Conservation (phyloP, 2,113 vertebrate species). For the Gymnogyps californianus region DNA sequence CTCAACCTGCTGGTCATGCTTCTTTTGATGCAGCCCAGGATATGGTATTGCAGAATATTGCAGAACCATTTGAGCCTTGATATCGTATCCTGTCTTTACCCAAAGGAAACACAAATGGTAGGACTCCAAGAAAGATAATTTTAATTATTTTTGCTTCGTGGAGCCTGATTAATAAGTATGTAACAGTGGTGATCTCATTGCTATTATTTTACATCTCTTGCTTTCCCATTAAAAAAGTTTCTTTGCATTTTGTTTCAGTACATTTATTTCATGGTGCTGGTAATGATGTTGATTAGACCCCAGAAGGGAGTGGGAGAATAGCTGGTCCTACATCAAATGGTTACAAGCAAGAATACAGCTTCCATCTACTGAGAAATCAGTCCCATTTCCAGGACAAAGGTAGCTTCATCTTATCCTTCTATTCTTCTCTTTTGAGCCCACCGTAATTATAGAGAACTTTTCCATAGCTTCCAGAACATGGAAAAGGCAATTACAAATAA, state of each 20-base stretch:
- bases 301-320: background rate
- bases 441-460: background rate
- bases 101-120: background rate
- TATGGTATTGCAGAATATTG: no score
- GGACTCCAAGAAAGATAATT: background rate
- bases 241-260: background rate
- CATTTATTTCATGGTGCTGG: background rate
- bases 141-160: background rate
- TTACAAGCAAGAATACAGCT: background rate
- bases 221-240: background rate
- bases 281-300: background rate
- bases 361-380: background rate
- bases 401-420: background rate
- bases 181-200: background rate
- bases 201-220: background rate
- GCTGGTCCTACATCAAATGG: background rate
- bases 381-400: background rate
- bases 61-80: background rate
- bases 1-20: no score
- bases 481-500: background rate
- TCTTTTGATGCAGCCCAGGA: no score
- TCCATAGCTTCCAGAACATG: background rate
- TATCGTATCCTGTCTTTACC: background rate
- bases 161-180: background rate
- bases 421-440: background rate